phyloP scores from a whole-genome alignment of 2,113 vertebrate species.

The Excalfactoria chinensis region DNA sequence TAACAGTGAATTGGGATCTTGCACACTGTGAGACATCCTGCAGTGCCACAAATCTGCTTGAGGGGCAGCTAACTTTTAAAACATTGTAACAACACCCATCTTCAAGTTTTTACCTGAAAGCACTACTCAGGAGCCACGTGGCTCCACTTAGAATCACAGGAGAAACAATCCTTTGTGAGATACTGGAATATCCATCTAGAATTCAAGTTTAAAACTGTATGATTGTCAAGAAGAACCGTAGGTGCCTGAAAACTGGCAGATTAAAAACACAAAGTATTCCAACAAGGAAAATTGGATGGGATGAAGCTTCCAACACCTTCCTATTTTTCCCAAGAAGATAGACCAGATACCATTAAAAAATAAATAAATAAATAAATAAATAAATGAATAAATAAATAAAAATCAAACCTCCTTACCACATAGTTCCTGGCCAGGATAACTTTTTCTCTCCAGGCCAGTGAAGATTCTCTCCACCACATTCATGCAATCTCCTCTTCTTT shows the following conservation, averaged over 20 bases:
- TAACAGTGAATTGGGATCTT: rapidly evolving
- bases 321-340: not conserved
- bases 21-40: not conserved
- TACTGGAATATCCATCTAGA: not conserved
- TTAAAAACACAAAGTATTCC: not conserved
- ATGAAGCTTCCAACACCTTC: not conserved
- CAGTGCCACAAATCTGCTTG: not conserved
- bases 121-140: not conserved
- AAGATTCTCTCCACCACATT: not conserved
- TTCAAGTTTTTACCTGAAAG: not conserved
- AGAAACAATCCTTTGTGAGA: not conserved
- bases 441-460: not conserved
- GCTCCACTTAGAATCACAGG: not conserved
- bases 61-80: not conserved
- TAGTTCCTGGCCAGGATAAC: not conserved
- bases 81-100: not conserved
- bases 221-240: not conserved
- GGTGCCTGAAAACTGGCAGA: not conserved
- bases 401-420: not conserved
- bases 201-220: not conserved
- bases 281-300: not conserved
- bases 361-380: no score
- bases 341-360: not conserved
- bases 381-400: not conserved
- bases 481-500: not conserved